Base-by-base conservation (phyloP, 2,888 invertebrate species). In the Laothoe populi region DNA sequence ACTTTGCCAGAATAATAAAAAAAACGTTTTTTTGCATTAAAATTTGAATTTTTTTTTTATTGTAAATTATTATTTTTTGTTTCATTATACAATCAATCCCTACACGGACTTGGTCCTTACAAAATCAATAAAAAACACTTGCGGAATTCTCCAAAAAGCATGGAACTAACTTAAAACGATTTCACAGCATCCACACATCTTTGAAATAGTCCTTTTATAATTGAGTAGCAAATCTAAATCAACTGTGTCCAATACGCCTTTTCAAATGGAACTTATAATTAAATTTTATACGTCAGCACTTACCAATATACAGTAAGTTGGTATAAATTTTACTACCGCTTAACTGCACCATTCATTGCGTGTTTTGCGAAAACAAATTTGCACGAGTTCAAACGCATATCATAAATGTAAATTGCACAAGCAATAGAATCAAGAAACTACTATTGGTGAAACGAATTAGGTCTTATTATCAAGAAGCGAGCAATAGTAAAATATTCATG, bases 391-490 rank as follows among this genome's bases (percentile, higher is more conserved):
- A 19, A 53, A 2, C 35, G 11, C 13, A 35, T 19, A 19, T 35
- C 7, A 4, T 31, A 11, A 11, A 35, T 53, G 35, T 53, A 53
- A 35, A 19, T 35, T 35, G 19, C 19, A 31, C 31, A 16, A 53
- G 35, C 53, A 35, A 53, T 53, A 19, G 4, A 53, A 19, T 53
- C 53, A 19, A 8, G 35, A 53, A 19, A 53, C 53, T 35, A 4
- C 35, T 31, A 19, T 35, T 53, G 19, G 53, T 31, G 53, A 53
- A 31, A 16, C 53, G 53, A 53, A 53, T 53, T 53, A 31, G 53
- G 53, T 53, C 53, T 53, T 53, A 53, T 35, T 53, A 53, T 53
- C 53, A 53, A 53, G 31, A 35, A 16, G 46, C 35, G 16, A 11
- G 53, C 31, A 26, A 31, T 31, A 19, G 35, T 53, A 53, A 53